Conservation (phyloP, 1,140 invertebrate species). For the Fopius arisanus region DNA sequence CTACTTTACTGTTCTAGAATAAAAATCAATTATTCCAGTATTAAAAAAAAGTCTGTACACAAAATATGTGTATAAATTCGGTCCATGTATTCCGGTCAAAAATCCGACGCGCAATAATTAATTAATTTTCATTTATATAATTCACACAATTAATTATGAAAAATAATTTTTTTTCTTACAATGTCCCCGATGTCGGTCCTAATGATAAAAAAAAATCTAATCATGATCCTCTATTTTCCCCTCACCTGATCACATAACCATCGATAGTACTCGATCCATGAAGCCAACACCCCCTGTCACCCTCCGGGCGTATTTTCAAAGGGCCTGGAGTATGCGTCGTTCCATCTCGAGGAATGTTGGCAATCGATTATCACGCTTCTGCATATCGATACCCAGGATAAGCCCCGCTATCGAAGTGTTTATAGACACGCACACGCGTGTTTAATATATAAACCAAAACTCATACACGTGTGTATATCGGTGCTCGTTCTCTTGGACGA, state of each 20-base stretch:
- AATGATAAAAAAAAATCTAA: too few relatives aligned
- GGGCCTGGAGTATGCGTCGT: constrained; percentile 27
- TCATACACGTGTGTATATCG: constrained; percentile 18
- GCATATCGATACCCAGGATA: constrained; percentile 57
- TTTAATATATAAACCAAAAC: not conserved
- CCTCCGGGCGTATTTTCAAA: not conserved
- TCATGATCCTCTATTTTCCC: too few relatives aligned
- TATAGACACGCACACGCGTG: constrained; percentile 6
- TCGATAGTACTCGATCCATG: not conserved
- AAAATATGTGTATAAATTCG: too few relatives aligned
- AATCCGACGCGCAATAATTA: too few relatives aligned
- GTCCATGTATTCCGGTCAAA: too few relatives aligned
- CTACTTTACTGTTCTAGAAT: too few relatives aligned
- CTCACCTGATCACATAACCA: not conserved
- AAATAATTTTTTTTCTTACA: too few relatives aligned
- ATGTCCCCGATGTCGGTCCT: too few relatives aligned
- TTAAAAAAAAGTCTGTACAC: too few relatives aligned
- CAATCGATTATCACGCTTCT: constrained; percentile 60
- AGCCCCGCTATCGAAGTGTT: constrained; percentile 12
- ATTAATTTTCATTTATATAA: too few relatives aligned
- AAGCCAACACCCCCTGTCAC: not conserved
- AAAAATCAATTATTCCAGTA: too few relatives aligned
- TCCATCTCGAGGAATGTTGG: constrained; percentile 57
- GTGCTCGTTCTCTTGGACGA: constrained; percentile 33
- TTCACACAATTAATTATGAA: too few relatives aligned